Base-by-base conservation (phyloP, 2,113 vertebrate genomes). In the Scartelaos histophorus region DNA sequence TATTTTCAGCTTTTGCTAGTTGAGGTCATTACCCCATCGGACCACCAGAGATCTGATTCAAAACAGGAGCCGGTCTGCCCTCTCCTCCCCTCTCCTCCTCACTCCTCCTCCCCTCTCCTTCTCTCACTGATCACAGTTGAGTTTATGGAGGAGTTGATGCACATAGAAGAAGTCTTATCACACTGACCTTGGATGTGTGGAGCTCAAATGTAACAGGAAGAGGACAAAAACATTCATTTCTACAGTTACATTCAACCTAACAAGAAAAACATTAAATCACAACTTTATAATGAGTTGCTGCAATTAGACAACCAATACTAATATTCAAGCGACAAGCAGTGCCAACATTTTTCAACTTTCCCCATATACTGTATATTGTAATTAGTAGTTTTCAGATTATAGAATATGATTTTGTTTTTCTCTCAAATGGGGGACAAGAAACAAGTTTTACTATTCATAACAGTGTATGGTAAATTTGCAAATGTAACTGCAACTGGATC, bases 181-280 rank as follows among this genome's bases (percentile, higher is more conserved):
- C 43, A 65, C 58, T 64, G 85, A 88, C 87, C 88, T 88, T 85
- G 82, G 70, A 21, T 75, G 69, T 71, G 56, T 47, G 77, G 72
- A 74, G 72, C 57, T 70, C 80, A 73, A 81, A 76, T 64, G 82
- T 72, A 83, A 70, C 73, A 56, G 29, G 54, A 10, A 43, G 10
- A 11, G 82, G 71, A 73, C 77, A 61, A 75, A 79, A 62, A 24
- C 77, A 86, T 76, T 68, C 71, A 17, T 16, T n/a, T 9, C 51
- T 54, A 54, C 19, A 13, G 15, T 10, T 15, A 16, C 46, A 47
- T 15, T 15, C 46, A 13, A 47, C 46, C 3, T 15, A 12, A 47
- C 3, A 13, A 16, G 46, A 47, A 43, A 43, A 10, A 9, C 46
- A 47, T 47, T 16, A 47, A 47, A 47, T 1, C 46, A 43, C 1